phyloP scores from a whole-genome alignment of 2,797 vertebrate genomes.

The Halcyon leucocephala region DNA sequence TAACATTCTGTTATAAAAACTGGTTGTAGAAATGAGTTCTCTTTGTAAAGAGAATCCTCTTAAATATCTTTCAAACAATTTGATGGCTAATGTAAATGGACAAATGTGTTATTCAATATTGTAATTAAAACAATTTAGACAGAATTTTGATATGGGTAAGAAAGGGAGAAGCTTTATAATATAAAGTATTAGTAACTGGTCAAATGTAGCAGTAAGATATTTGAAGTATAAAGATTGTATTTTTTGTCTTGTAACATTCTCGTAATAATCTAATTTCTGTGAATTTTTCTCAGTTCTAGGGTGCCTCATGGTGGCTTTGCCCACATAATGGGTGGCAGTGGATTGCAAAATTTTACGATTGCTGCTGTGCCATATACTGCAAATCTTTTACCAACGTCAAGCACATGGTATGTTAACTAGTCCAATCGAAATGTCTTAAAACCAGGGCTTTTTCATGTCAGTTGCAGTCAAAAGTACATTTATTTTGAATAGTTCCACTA shows the following conservation, averaged over 20 bases:
- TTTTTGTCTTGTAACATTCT: neutral
- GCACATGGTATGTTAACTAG: constrained; percentile 89
- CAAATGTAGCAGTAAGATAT: neutral
- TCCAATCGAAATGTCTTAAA: neutral
- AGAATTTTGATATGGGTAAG: neutral
- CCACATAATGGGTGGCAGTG: constrained; percentile 95
- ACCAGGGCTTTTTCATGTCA: neutral
- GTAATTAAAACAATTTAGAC: neutral
- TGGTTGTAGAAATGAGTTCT: neutral
- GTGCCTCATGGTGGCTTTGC: constrained; percentile 98
- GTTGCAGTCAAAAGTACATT: neutral
- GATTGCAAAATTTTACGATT: constrained; percentile 96
- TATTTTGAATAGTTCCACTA: neutral
- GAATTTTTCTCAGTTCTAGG: constrained; percentile 86
- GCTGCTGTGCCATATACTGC: constrained; percentile 93
- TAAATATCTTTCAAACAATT: neutral
- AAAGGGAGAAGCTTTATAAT: neutral
- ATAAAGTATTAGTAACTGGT: neutral
- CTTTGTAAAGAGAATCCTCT: neutral
- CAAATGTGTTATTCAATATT: neutral
- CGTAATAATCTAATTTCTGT: neutral
- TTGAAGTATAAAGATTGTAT: neutral
- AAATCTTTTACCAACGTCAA: constrained; percentile 95
- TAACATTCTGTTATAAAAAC: neutral
- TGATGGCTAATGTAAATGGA: neutral